Conservation (phyloP, 2,888 invertebrate species). For the Melolontha melolontha region DNA sequence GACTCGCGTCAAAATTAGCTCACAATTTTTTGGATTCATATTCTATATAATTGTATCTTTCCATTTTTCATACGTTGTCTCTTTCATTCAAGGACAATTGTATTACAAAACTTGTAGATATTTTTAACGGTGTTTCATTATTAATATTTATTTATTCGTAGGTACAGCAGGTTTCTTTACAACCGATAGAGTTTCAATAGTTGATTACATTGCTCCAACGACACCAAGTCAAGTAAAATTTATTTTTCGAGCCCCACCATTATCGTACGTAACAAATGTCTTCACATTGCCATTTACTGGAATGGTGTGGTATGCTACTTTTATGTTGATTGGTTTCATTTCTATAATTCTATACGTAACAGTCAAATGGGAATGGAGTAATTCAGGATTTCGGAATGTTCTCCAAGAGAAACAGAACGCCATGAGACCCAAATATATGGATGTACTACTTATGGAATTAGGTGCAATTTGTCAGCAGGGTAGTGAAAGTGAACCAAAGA, state of each 20-base stretch:
- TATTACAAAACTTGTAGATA: too few species aligned
- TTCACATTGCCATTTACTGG: constrained; percentile 74
- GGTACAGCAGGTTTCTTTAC: constrained; percentile 64
- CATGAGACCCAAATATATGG: constrained; percentile 53
- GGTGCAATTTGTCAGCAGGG: constrained; percentile 68
- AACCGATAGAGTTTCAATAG: constrained; percentile 57
- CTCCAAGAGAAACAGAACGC: constrained; percentile 13
- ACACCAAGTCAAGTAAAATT: constrained; percentile 70
- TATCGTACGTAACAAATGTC: constrained; percentile 75
- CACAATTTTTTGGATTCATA: too few species aligned
- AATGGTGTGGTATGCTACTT: constrained; percentile 73
- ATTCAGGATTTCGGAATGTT: constrained; percentile 49
- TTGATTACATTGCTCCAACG: constrained; percentile 71
- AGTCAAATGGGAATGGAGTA: constrained; percentile 58
- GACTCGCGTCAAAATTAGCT: too few species aligned
- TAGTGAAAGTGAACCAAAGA: constrained; percentile 62
- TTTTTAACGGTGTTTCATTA: too few species aligned
- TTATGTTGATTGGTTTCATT: constrained; percentile 54
- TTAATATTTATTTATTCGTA: constrained; percentile 48
- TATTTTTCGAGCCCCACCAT: constrained; percentile 75
- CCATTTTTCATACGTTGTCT: too few species aligned
- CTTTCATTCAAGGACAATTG: too few species aligned
- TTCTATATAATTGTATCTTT: too few species aligned
- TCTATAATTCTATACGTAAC: constrained; percentile 53
- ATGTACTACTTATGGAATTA: constrained; percentile 62